These are phyloP conservation scores for Sebastes jordani DNA, from an alignment of 2,797 vertebrate species.

Conservation along the genomic window DNA sequence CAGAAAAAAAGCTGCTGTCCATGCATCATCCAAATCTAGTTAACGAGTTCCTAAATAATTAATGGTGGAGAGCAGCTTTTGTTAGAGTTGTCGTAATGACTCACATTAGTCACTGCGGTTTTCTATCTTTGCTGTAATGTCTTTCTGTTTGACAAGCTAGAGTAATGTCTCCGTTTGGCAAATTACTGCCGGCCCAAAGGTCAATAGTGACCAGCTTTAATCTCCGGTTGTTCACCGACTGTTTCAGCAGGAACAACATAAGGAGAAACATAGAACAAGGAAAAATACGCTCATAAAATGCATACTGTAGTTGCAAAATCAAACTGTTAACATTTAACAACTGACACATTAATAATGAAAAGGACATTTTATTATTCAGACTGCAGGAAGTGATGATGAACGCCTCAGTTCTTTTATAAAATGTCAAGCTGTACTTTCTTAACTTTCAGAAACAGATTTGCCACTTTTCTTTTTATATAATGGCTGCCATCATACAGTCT, in stretches of 20 bases:
- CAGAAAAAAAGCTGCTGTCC: slow-evolving; percentile 9
- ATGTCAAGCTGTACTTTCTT: not conserved
- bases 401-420: slow-evolving; percentile 3
- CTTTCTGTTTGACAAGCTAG: slow-evolving; percentile 36
- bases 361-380: not conserved
- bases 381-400: slow-evolving; percentile 1
- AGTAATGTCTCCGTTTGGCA: slow-evolving; percentile 34
- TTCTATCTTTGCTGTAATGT: slow-evolving; percentile 29
- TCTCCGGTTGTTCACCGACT: slow-evolving; percentile 3
- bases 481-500: not conserved
- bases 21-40: slow-evolving; percentile 52
- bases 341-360: not conserved
- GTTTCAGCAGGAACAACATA: not conserved
- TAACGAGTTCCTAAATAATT: slow-evolving; percentile 69
- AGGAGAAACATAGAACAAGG: not conserved
- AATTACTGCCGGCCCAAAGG: slow-evolving; percentile 46
- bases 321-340: not conserved
- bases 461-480: not conserved
- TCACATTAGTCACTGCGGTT: slow-evolving; percentile 65
- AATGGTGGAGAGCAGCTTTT: slow-evolving; percentile 47
- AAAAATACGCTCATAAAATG: no score
- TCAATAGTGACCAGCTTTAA: slow-evolving; percentile 42
- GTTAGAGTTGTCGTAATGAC: slow-evolving; percentile 66
- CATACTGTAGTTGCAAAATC: not conserved
- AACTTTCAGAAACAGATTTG: not conserved